Percentiles rank a stretch among this genome's conserved stretches.
Conservation (phyloP, 2,888 invertebrate species). For the Chalcosyrphus nemorum region DNA sequence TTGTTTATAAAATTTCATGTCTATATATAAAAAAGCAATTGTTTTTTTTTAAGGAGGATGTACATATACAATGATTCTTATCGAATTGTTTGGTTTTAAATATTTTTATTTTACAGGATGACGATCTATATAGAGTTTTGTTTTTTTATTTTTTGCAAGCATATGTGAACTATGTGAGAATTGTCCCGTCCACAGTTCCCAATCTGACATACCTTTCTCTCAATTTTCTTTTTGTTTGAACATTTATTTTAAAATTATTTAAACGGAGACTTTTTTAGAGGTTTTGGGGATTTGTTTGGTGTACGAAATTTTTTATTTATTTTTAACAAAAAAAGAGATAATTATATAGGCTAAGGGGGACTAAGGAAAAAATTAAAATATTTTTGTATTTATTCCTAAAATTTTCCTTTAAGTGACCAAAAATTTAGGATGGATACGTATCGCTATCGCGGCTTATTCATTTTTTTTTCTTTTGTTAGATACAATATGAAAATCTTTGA, state of each 20-base stretch:
- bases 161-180: slow-evolving; percentile 86
- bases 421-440: slow-evolving; percentile 76
- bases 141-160: slow-evolving; percentile 74
- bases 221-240: slow-evolving; percentile 74
- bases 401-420: slow-evolving; percentile 59
- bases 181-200: slow-evolving; percentile 90
- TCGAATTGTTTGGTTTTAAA: slow-evolving; percentile 40
- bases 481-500: slow-evolving; percentile 16
- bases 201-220: slow-evolving; percentile 85
- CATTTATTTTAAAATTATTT: slow-evolving; percentile 72
- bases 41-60: slow-evolving; percentile 72
- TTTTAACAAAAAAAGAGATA: slow-evolving; percentile 34
- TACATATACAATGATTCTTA: slow-evolving; percentile 74
- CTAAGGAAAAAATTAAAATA: slow-evolving; percentile 45
- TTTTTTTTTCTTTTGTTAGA: slow-evolving; percentile 19
- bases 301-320: slow-evolving; percentile 32
- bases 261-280: slow-evolving; percentile 60
- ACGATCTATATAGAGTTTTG: slow-evolving; percentile 75
- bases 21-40: slow-evolving; percentile 58
- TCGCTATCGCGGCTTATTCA: slow-evolving; percentile 80
- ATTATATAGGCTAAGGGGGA: slow-evolving; percentile 43
- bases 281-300: slow-evolving; percentile 60
- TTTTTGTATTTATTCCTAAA: slow-evolving; percentile 55
- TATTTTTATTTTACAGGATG: slow-evolving; percentile 74
- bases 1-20: slow-evolving; percentile 35